Conservation (phyloP, 2,888 invertebrate species). For the Drosophila anomalata region DNA sequence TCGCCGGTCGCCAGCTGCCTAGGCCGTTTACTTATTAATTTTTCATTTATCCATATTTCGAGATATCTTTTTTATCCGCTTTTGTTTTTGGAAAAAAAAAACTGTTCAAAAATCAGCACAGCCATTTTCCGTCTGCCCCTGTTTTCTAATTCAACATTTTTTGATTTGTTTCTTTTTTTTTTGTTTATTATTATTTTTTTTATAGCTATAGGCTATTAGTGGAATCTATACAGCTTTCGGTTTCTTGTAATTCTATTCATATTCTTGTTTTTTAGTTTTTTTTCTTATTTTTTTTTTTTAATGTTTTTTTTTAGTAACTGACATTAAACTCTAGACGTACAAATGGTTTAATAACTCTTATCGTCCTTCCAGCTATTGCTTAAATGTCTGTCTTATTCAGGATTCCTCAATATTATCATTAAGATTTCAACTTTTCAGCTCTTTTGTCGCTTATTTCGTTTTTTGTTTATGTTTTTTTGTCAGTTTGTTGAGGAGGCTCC, state of each 20-base stretch:
- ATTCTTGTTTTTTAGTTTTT: background rate
- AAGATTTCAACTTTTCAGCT: background rate
- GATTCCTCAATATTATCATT: background rate
- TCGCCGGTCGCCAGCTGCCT: background rate
- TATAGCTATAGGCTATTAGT: conserved; percentile 55
- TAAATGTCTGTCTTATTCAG: background rate
- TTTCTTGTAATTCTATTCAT: conserved; percentile 30
- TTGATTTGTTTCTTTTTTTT: background rate
- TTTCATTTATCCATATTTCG: conserved; percentile 1
- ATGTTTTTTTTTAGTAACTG: conserved; percentile 35
- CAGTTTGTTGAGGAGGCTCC: background rate
- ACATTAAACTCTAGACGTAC: conserved; percentile 8
- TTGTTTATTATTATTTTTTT: conserved; percentile 26
- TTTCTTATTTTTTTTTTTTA: background rate
- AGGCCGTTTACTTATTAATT: background rate
- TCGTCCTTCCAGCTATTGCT: conserved; percentile 1
- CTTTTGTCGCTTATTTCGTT: background rate
- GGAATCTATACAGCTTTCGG: conserved; percentile 60
- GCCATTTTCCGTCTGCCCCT: background rate
- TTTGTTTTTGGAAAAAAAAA: background rate
- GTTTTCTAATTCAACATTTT: background rate
- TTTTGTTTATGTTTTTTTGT: background rate
- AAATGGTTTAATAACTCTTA: background rate
- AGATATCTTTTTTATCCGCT: background rate
- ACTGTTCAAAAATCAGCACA: background rate